Evolutionary conservation across 2,888 invertebrate genomes (phyloP).

Genomic region (Agrypnus murinus): DNA sequence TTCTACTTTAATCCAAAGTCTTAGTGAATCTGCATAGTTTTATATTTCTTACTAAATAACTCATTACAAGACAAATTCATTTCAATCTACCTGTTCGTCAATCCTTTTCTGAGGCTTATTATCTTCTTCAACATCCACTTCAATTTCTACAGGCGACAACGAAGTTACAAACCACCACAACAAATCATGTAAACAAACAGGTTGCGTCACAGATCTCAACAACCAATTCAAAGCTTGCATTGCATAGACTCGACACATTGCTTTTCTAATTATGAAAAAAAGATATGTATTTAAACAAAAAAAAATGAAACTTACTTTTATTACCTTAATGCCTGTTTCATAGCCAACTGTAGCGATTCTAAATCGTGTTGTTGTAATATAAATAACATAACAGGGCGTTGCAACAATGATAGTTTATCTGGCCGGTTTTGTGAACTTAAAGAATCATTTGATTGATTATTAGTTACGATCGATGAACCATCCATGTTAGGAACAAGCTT

Average conservation of each 20-base stretch:
- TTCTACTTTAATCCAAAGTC: no score
- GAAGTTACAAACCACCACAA: slow-evolving; percentile 98
- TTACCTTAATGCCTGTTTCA: slow-evolving; percentile 89
- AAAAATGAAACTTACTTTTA: no score
- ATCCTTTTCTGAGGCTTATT: slow-evolving; percentile 69
- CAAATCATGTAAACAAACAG: slow-evolving; percentile 93
- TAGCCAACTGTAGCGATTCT: slow-evolving; percentile 86
- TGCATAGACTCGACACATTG: slow-evolving; percentile 88
- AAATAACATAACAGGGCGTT: slow-evolving; percentile 91
- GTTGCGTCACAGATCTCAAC: slow-evolving; percentile 91
- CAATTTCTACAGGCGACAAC: slow-evolving; percentile 76
- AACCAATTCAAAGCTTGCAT: slow-evolving; percentile 98
- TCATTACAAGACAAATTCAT: no score
- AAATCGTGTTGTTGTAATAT: slow-evolving; percentile 90
- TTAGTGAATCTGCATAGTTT: no score
- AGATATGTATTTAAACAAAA: no score
- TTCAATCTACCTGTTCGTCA: slow-evolving; percentile 69
- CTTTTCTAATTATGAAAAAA: no score
- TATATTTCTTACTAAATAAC: no score
- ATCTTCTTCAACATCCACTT: slow-evolving; percentile 75
- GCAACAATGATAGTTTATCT: slow-evolving; percentile 77
- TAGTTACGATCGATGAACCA: slow-evolving; percentile 72
- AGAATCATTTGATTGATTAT: slow-evolving; percentile 64
- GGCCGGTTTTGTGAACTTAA: slow-evolving; percentile 67
- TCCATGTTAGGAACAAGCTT: slow-evolving; percentile 83